These are phyloP conservation scores for Platycheirus rosarum DNA, from an alignment of 2,888 invertebrate species.

Conservation along the genomic window DNA sequence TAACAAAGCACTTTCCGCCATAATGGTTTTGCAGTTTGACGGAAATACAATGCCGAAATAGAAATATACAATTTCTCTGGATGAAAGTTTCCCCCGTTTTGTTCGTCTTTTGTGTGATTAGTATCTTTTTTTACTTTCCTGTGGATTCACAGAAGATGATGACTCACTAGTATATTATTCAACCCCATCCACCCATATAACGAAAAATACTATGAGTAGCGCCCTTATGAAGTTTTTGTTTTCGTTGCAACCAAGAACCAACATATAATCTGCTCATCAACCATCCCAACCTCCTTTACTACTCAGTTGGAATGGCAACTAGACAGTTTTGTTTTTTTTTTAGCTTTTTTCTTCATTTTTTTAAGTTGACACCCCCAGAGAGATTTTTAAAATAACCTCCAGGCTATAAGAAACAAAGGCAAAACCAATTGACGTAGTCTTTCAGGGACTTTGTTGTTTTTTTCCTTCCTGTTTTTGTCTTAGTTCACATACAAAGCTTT, in stretches of 20 bases:
- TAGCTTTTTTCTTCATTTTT: slow-evolving; percentile 4
- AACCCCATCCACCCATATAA: no score
- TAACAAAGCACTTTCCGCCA: neutral
- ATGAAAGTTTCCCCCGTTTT: slow-evolving; percentile 24
- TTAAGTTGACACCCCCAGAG: slow-evolving; percentile 31
- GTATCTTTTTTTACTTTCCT: slow-evolving; percentile 15
- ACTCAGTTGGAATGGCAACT: slow-evolving; percentile 24
- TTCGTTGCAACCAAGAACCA: no score
- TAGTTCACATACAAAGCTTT: no score
- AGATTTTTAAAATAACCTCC: slow-evolving; percentile 51
- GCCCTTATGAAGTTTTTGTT: neutral
- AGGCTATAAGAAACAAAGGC: slow-evolving; percentile 38
- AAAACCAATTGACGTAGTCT: slow-evolving; percentile 50
- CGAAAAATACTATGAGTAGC: slow-evolving; percentile 8
- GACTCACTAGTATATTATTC: slow-evolving; percentile 7
- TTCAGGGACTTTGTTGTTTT: slow-evolving; percentile 12
- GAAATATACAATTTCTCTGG: slow-evolving; percentile 18
- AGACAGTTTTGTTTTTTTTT: slow-evolving; percentile 44
- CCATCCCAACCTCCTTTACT: slow-evolving; percentile 52
- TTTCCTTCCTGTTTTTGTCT: slow-evolving; percentile 3
- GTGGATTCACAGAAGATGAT: slow-evolving; percentile 27
- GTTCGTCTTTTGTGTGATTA: slow-evolving; percentile 8
- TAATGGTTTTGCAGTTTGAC: neutral
- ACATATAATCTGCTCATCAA: slow-evolving; percentile 46
- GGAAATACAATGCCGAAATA: slow-evolving; percentile 25